Conservation (phyloP, 2,113 vertebrate genomes). For the Orcinus orca region DNA sequence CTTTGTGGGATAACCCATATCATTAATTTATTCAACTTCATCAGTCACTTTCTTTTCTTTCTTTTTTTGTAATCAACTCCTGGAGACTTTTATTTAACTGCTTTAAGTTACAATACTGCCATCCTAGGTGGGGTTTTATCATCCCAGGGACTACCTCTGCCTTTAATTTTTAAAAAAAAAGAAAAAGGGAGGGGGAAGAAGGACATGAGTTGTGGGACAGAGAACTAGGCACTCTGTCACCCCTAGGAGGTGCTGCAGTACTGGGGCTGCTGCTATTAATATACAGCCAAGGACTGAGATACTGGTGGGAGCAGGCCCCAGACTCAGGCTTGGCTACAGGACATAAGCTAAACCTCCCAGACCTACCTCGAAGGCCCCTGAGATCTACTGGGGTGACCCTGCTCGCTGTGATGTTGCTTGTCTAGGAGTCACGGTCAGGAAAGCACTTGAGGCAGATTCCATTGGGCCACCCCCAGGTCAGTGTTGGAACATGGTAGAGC, state of each 20-base stretch:
- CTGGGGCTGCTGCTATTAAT: conserved; percentile 58
- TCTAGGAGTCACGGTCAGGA: neutral
- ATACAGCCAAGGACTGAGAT: conserved; percentile 31
- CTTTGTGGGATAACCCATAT: neutral
- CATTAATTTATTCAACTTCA: conserved; percentile 48
- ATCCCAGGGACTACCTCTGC: conserved; percentile 63
- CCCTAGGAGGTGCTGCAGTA: neutral
- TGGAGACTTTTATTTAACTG: neutral
- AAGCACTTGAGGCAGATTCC: conserved; percentile 58
- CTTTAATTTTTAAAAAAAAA: conserved; percentile 44
- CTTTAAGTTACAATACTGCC: conserved; percentile 57
- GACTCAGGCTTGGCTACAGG: conserved; percentile 17
- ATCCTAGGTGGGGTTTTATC: conserved; percentile 29
- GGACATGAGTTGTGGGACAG: neutral
- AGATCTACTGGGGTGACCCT: neutral
- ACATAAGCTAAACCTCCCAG: conserved; percentile 36
- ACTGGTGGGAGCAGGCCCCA: neutral
- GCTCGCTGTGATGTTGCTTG: neutral
- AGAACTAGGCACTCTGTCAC: conserved; percentile 22
- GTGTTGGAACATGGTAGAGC: neutral
- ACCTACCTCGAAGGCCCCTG: neutral
- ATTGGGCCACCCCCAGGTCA: neutral
- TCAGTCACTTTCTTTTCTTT: neutral
- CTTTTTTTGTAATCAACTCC: neutral
- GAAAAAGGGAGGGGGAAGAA: neutral